These are phyloP conservation scores for Ectropis crepuscularia DNA, from an alignment of 2,888 invertebrate genomes.

Conservation along the genomic window DNA sequence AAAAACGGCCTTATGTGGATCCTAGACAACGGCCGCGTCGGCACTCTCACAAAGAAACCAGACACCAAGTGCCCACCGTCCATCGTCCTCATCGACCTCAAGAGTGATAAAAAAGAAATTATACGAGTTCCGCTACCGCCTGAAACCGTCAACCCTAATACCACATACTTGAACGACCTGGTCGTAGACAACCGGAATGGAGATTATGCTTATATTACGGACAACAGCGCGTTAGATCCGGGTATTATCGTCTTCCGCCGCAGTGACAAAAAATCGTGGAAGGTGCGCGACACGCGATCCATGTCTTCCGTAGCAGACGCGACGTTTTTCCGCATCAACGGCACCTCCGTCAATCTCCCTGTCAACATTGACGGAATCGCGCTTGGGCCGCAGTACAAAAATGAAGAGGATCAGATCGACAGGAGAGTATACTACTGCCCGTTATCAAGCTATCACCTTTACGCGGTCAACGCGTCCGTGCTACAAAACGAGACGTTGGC, in stretches of 20 bases:
- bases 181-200: conserved; percentile 89
- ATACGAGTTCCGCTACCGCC: conserved; percentile 86
- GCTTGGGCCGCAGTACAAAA: conserved; percentile 85
- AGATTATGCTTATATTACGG: conserved; percentile 90
- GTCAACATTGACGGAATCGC: conserved; percentile 90
- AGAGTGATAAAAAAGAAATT: conserved; percentile 81
- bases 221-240: conserved; percentile 87
- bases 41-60: conserved; percentile 84
- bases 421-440: conserved; percentile 88
- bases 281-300: conserved; percentile 86
- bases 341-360: conserved; percentile 82
- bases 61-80: conserved; percentile 87
- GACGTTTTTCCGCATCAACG: conserved; percentile 85
- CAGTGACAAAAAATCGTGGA: conserved; percentile 88
- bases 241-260: conserved; percentile 90
- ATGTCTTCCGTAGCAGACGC: conserved; percentile 87
- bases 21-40: conserved; percentile 88
- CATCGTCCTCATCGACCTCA: conserved; percentile 87
- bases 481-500: conserved; percentile 83
- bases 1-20: conserved; percentile 88
- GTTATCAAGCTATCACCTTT: conserved; percentile 88
- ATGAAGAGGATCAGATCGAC: conserved; percentile 64
- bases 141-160: conserved; percentile 83
- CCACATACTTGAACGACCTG: conserved; percentile 88
- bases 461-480: conserved; percentile 86